Evolutionary conservation across 2,113 vertebrate species (phyloP).

Genomic region (Oryzias woworae): DNA sequence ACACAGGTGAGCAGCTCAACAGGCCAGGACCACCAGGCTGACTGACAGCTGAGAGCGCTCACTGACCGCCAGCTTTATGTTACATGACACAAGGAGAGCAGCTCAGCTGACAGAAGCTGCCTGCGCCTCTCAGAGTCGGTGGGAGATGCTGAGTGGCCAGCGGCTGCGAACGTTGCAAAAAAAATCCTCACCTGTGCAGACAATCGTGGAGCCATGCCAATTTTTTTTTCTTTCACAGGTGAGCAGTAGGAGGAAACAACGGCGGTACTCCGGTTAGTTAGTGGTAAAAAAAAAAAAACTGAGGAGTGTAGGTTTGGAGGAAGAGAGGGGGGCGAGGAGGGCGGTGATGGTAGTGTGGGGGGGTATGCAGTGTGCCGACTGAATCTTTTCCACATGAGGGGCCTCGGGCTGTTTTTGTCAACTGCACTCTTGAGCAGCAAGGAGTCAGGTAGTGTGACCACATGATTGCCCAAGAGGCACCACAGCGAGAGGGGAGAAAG

Average conservation of each 20-base stretch:
- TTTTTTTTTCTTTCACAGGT: constrained; percentile 65
- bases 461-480: constrained; percentile 79
- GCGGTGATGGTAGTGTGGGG: constrained; percentile 15
- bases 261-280: constrained; percentile 57
- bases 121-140: constrained; percentile 7
- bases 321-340: no score
- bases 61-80: constrained; percentile 79
- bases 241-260: constrained; percentile 68
- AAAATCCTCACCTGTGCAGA: constrained; percentile 26
- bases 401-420: constrained; percentile 81
- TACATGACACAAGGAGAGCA: constrained; percentile 81
- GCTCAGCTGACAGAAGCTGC: constrained; percentile 71
- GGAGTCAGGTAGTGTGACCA: constrained; percentile 82
- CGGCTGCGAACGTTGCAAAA: constrained; percentile 29
- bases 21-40: constrained; percentile 76
- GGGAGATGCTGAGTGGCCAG: neutral
- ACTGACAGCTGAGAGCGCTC: constrained; percentile 79
- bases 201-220: constrained; percentile 31
- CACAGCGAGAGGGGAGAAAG: constrained; percentile 52
- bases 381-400: constrained; percentile 82
- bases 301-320: constrained; percentile 28
- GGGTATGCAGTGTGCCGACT: constrained; percentile 69
- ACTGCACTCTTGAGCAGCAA: constrained; percentile 77
- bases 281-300: constrained; percentile 58
- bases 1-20: constrained; percentile 77